Evolutionary conservation across 1,140 invertebrate species (phyloP).

Genomic region (Goniozus legneri): DNA sequence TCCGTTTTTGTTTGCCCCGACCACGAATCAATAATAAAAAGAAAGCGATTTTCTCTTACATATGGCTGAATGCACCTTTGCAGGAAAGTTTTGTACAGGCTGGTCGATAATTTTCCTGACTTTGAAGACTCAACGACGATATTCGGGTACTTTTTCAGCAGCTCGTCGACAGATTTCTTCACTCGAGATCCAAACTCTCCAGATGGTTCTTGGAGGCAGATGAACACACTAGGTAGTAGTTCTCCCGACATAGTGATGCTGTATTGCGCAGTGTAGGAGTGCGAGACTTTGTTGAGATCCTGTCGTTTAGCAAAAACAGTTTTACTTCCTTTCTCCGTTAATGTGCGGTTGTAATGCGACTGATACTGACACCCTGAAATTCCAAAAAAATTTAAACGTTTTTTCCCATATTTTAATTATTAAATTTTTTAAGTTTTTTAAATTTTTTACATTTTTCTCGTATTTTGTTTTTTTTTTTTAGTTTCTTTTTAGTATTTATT

Average conservation of each 20-base stretch:
- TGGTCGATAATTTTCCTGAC: conserved; percentile 2
- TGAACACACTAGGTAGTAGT: not conserved
- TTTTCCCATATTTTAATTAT: no score
- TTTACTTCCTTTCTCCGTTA: not conserved
- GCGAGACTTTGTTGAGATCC: conserved; percentile 2
- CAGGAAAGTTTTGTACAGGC: not conserved
- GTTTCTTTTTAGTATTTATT: no score
- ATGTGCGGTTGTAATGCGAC: not conserved
- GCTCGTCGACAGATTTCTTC: not conserved
- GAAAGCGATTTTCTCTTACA: not conserved
- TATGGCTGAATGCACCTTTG: not conserved
- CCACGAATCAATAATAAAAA: conserved; percentile 25
- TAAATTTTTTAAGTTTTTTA: no score
- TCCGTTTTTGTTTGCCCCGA: conserved; percentile 15
- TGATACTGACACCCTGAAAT: conserved; percentile 12
- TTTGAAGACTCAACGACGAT: not conserved
- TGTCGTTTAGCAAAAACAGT: not conserved
- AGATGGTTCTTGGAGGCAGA: conserved; percentile 5
- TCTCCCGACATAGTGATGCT: not conserved
- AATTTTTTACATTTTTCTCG: no score
- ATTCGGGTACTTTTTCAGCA: not conserved
- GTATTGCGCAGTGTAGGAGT: no score
- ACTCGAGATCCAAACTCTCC: conserved; percentile 1
- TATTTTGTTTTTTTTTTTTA: no score
- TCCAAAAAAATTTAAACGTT: no score